These are phyloP conservation scores for Chaetophractus vellerosus DNA, from an alignment of 2,797 vertebrate genomes.

Conservation along the genomic window DNA sequence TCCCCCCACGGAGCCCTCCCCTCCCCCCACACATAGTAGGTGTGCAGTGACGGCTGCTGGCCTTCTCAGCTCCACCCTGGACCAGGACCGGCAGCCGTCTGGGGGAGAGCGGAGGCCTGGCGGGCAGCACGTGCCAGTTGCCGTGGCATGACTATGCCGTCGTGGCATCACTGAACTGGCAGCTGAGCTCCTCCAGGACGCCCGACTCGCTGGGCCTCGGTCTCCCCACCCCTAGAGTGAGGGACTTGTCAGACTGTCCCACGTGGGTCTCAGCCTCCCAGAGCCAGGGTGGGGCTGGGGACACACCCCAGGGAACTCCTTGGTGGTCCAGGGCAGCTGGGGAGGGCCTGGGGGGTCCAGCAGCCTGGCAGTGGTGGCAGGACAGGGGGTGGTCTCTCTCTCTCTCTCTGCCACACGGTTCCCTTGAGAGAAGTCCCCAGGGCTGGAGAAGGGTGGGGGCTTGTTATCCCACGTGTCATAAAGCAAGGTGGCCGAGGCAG, in stretches of 20 bases:
- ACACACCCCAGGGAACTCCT: neutral
- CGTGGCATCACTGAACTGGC: too few species aligned
- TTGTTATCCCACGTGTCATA: neutral
- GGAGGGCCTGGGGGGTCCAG: neutral
- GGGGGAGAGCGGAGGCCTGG: too few species aligned
- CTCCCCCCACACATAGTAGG: too few species aligned
- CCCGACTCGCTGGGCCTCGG: accelerated
- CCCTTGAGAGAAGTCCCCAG: neutral
- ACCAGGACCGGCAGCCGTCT: too few species aligned
- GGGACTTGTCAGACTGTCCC: too few species aligned
- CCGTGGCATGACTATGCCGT: too few species aligned
- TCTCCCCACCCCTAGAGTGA: neutral
- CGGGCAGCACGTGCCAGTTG: too few species aligned
- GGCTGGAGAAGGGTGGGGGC: neutral
- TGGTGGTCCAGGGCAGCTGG: accelerated
- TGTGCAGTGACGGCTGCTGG: too few species aligned
- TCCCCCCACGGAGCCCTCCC: too few species aligned
- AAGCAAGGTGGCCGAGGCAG: neutral
- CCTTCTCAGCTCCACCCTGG: too few species aligned
- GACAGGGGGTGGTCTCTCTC: too few species aligned
- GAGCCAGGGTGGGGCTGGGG: neutral
- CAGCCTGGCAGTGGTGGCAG: too few species aligned
- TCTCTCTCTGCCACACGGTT: neutral
- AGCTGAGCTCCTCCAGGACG: neutral
- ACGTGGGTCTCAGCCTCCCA: neutral